phyloP scores from a whole-genome alignment of 2,797 vertebrate species.

The Pempheris klunzingeri region DNA sequence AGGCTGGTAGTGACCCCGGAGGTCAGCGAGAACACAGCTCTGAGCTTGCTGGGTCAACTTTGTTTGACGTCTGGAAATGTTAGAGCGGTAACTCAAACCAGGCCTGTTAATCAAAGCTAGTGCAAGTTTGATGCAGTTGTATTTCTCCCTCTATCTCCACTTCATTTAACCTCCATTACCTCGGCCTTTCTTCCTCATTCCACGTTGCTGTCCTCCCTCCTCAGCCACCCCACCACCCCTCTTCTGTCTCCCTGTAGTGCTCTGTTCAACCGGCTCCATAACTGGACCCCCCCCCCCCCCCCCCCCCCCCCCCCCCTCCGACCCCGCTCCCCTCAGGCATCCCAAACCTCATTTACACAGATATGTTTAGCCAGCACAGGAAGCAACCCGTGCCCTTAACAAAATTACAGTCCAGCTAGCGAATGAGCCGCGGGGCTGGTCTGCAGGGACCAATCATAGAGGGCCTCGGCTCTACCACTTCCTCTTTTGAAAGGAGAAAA shows the following conservation, averaged over 20 bases:
- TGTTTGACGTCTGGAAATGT: slow-evolving; percentile 82
- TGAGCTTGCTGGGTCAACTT: slow-evolving; percentile 73
- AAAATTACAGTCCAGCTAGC: slow-evolving; percentile 81
- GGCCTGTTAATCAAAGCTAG: slow-evolving; percentile 76
- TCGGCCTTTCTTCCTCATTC: slow-evolving; percentile 73
- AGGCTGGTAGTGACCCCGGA: slow-evolving; percentile 65
- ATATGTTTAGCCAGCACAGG: slow-evolving; percentile 87
- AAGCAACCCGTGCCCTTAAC: slow-evolving; percentile 85
- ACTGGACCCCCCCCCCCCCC: slow-evolving; percentile 49
- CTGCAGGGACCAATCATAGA: slow-evolving; percentile 83
- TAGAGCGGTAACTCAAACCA: slow-evolving; percentile 78
- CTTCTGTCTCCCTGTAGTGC: slow-evolving; percentile 58
- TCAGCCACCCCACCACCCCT: slow-evolving; percentile 12
- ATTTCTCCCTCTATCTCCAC: slow-evolving; percentile 74
- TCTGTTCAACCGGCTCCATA: slow-evolving; percentile 75
- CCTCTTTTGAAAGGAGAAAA: slow-evolving; percentile 64
- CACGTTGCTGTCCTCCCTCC: slow-evolving; percentile 61
- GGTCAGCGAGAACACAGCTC: slow-evolving; percentile 76
- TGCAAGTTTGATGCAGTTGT: slow-evolving; percentile 75
- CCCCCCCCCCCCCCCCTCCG: slow-evolving; percentile 7
- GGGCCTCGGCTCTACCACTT: slow-evolving; percentile 66
- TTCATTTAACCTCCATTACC: slow-evolving; percentile 80
- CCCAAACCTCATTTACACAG: slow-evolving; percentile 85
- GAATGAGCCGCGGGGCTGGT: slow-evolving; percentile 83
- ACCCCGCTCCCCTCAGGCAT: slow-evolving; percentile 76